A percentile compares a stretch with the other conserved stretches of the same genome.
Evolutionary conservation across 2,113 vertebrate genomes (phyloP).

Genomic region (Perognathus longimembris): DNA sequence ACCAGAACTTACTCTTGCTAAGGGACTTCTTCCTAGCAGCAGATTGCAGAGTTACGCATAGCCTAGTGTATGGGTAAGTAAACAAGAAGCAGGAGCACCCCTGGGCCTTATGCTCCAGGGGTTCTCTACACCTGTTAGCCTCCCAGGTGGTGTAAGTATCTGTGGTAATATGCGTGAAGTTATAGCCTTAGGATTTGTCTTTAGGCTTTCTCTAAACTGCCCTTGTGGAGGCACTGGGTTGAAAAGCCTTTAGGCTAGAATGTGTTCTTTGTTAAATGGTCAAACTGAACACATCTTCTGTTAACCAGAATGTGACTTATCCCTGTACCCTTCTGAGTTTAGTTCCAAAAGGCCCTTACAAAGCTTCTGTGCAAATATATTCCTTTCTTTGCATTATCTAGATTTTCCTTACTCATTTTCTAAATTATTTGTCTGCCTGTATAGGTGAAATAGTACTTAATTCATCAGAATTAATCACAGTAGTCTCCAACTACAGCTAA

Average conservation of each 20-base stretch:
- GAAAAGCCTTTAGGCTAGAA: not conserved
- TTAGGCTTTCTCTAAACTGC: slow-evolving; percentile 34
- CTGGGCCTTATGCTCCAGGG: slow-evolving; percentile 51
- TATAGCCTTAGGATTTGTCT: slow-evolving; percentile 52
- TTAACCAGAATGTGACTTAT: slow-evolving; percentile 35
- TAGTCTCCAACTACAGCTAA: slow-evolving; percentile 34
- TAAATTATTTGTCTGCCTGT: slow-evolving; percentile 51
- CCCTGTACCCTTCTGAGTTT: slow-evolving; percentile 9
- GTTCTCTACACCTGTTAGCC: slow-evolving; percentile 41
- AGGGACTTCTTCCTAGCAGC: not conserved
- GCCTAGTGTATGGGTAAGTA: slow-evolving; percentile 47
- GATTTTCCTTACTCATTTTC: slow-evolving; percentile 59
- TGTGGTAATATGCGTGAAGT: slow-evolving; percentile 8
- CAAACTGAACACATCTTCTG: not conserved
- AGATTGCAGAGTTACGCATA: not conserved
- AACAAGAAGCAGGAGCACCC: slow-evolving; percentile 60
- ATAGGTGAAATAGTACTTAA: slow-evolving; percentile 17
- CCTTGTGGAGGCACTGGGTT: not conserved
- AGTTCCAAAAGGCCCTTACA: slow-evolving; percentile 27
- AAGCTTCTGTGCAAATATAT: slow-evolving; percentile 40
- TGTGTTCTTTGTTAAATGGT: not conserved
- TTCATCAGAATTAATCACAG: slow-evolving; percentile 44
- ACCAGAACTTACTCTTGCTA: slow-evolving; percentile 26
- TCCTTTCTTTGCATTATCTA: slow-evolving; percentile 1
- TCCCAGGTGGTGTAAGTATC: slow-evolving; percentile 56